Conservation (phyloP, 2,113 vertebrate genomes). For the Sphyrna mokarran region DNA sequence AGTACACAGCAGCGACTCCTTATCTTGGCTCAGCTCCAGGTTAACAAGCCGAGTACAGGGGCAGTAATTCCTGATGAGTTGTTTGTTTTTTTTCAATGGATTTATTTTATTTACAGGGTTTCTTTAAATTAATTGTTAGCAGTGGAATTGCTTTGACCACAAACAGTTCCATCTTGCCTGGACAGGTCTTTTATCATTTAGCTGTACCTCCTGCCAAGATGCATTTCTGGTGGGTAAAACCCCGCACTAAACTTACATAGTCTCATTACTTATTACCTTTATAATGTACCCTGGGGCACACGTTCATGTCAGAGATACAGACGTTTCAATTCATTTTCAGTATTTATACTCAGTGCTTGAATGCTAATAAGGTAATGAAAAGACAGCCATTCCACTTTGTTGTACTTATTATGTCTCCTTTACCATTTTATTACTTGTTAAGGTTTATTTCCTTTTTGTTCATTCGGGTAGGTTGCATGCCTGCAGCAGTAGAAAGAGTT, state of each 20-base stretch:
- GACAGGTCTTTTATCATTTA: slow-evolving; percentile 23
- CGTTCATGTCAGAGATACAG: slow-evolving; percentile 23
- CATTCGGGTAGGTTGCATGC: neutral
- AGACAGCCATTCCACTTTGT: neutral
- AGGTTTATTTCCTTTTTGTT: slow-evolving; percentile 11
- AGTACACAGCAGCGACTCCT: neutral
- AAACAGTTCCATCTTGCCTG: slow-evolving; percentile 19
- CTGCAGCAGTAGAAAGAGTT: no score
- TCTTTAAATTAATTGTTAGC: slow-evolving; percentile 20
- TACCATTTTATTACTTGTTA: neutral
- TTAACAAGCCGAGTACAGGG: neutral
- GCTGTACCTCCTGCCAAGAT: neutral
- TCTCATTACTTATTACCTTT: slow-evolving; percentile 33
- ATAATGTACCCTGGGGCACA: slow-evolving; percentile 33
- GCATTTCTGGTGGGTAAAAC: slow-evolving; percentile 19
- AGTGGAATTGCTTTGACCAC: slow-evolving; percentile 30
- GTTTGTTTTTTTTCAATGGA: slow-evolving; percentile 14
- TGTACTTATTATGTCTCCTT: slow-evolving; percentile 9
- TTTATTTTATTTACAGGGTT: slow-evolving; percentile 23
- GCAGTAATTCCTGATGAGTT: neutral
- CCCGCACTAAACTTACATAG: neutral
- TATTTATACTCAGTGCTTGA: slow-evolving; percentile 34
- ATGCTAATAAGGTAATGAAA: slow-evolving; percentile 35
- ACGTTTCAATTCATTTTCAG: slow-evolving; percentile 27
- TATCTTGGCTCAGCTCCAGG: neutral